These are phyloP conservation scores for Chalcosyrphus nemorum DNA, from an alignment of 2,888 invertebrate genomes.

Conservation along the genomic window DNA sequence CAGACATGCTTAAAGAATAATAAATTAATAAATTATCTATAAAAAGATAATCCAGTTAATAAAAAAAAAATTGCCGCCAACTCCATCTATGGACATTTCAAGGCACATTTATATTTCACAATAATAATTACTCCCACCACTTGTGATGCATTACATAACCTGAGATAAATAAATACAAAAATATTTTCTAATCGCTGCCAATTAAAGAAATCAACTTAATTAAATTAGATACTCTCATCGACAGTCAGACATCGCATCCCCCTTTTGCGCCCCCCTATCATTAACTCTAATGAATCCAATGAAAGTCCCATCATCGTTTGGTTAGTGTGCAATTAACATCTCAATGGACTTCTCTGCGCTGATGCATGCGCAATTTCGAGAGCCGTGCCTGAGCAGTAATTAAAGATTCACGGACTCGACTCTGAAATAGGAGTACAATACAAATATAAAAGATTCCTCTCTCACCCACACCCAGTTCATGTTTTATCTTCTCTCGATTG, in stretches of 20 bases:
- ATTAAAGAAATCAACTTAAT: constrained; percentile 51
- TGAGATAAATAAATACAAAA: background rate
- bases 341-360: background rate
- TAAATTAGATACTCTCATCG: constrained; percentile 20
- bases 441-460: constrained; percentile 25
- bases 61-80: background rate
- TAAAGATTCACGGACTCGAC: constrained; percentile 8
- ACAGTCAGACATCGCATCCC: background rate
- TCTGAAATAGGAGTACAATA: constrained; percentile 35
- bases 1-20: background rate
- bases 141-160: background rate
- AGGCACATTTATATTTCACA: background rate
- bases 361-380: constrained; percentile 1
- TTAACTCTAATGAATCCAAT: constrained; percentile 29
- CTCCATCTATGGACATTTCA: constrained; percentile 2
- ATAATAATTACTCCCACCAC: background rate
- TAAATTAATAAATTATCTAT: background rate
- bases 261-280: background rate
- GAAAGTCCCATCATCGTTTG: constrained; percentile 35
- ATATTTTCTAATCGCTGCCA: constrained; percentile 25
- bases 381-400: background rate
- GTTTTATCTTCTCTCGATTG: too few species aligned
- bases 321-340: constrained; percentile 27
- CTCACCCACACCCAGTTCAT: constrained; percentile 20
- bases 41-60: background rate